phyloP scores from a whole-genome alignment of 2,113 vertebrate species.

The Ophiodon elongatus region DNA sequence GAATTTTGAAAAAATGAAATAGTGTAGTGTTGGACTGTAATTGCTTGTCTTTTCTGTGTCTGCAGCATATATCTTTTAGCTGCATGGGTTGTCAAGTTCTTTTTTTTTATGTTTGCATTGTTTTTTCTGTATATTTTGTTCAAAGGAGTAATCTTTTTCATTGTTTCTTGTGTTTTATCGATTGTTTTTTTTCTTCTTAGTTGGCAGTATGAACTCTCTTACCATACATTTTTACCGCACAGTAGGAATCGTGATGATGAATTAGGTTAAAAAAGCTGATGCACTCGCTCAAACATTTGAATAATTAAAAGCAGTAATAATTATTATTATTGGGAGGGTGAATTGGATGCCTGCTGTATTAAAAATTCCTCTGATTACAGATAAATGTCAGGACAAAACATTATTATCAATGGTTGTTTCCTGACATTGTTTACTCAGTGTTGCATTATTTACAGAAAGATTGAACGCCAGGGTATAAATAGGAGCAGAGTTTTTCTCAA shows the following conservation, averaged over 20 bases:
- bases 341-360: conserved; percentile 1
- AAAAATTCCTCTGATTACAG: neutral
- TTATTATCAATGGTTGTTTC: neutral
- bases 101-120: too few species aligned
- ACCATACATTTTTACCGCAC: neutral
- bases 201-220: neutral
- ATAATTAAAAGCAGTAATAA: neutral
- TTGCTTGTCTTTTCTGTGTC: neutral
- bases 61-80: neutral
- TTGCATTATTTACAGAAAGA: neutral
- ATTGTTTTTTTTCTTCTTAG: neutral
- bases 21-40: neutral
- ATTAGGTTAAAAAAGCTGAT: neutral
- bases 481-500: neutral
- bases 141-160: neutral
- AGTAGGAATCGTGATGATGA: neutral
- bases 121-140: neutral
- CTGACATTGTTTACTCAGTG: neutral
- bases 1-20: neutral
- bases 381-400: conserved; percentile 9
- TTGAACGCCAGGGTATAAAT: neutral
- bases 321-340: neutral
- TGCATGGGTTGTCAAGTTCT: neutral
- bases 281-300: neutral
- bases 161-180: neutral